These are phyloP conservation scores for Diaperis boleti DNA, from an alignment of 2,888 invertebrate species.

Conservation along the genomic window DNA sequence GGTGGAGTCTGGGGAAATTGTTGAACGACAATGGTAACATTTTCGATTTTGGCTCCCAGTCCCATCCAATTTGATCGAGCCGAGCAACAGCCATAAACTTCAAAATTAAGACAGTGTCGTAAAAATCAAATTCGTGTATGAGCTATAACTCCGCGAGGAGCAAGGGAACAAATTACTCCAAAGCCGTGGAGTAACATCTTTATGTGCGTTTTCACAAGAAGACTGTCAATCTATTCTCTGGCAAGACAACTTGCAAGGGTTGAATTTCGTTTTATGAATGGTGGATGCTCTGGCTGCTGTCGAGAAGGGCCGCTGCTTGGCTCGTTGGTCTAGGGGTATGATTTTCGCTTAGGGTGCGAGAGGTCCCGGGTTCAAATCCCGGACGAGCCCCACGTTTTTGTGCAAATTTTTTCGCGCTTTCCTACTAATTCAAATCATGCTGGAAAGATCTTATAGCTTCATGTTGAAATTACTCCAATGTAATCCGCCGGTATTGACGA, in stretches of 20 bases:
- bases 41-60: too few relatives aligned
- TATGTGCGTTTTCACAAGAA: slow-evolving; percentile 1
- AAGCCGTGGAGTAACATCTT: slow-evolving; percentile 1
- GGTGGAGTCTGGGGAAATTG: neutral
- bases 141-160: slow-evolving; percentile 13
- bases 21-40: too few relatives aligned
- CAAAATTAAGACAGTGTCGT: slow-evolving; percentile 11
- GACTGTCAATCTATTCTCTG: neutral
- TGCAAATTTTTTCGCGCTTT: neutral
- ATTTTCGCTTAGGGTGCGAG: slow-evolving; percentile 67
- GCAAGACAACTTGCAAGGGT: neutral
- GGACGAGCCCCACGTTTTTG: slow-evolving; percentile 51
- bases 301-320: neutral
- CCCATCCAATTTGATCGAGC: slow-evolving; percentile 1
- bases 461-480: too few relatives aligned
- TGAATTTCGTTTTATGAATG: neutral
- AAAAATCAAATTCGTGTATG: slow-evolving; percentile 14
- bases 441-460: too few relatives aligned
- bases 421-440: too few relatives aligned
- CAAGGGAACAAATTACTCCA: slow-evolving; percentile 14
- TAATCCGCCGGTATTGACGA: too few relatives aligned
- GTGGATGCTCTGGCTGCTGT: neutral
- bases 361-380: slow-evolving; percentile 67
- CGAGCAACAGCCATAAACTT: slow-evolving; percentile 11
- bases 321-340: slow-evolving; percentile 66